Percentiles rank a stretch among this genome's conserved stretches.
phyloP scores from a whole-genome alignment of 2,888 invertebrate genomes.

The Argyresthia goedartella region DNA sequence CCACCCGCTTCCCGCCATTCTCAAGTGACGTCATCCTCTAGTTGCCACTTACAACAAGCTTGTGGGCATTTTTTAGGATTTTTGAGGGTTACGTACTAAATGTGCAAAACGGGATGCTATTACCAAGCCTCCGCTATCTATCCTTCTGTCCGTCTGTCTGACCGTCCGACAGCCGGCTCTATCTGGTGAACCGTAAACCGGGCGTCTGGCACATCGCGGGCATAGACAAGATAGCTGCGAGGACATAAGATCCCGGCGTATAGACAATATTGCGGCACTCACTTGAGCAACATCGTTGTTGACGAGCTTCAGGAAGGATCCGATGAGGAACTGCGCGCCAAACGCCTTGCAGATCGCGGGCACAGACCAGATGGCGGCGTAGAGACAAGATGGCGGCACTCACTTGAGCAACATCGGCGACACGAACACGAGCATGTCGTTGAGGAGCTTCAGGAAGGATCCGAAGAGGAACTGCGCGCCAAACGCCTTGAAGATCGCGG shows the following conservation, averaged over 20 bases:
- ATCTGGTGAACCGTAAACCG: too few species aligned
- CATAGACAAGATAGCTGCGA: too few species aligned
- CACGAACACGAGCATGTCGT: slow-evolving; percentile 88
- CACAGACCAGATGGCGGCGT: slow-evolving; percentile 28
- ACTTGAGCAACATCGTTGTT: slow-evolving; percentile 93
- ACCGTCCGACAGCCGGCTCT: too few species aligned
- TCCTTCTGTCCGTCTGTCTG: too few species aligned
- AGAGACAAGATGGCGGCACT: slow-evolving; percentile 19
- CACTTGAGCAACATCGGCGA: slow-evolving; percentile 92
- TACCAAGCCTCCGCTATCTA: too few species aligned
- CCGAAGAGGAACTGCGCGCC: slow-evolving; percentile 90
- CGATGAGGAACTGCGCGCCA: slow-evolving; percentile 88
- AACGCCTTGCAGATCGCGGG: slow-evolving; percentile 89
- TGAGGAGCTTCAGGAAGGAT: slow-evolving; percentile 83
- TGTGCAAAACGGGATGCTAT: too few species aligned
- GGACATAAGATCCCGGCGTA: neutral
- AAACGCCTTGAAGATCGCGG: slow-evolving; percentile 88
- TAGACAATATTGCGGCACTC: slow-evolving; percentile 24
- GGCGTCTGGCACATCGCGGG: too few species aligned
- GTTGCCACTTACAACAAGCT: too few species aligned
- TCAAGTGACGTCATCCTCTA: too few species aligned
- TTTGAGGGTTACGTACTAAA: too few species aligned
- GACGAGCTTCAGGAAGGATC: slow-evolving; percentile 84
- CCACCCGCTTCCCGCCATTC: too few species aligned
- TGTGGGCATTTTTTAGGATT: too few species aligned